Base-by-base conservation (phyloP, 2,113 vertebrate genomes). In the Zeus faber region DNA sequence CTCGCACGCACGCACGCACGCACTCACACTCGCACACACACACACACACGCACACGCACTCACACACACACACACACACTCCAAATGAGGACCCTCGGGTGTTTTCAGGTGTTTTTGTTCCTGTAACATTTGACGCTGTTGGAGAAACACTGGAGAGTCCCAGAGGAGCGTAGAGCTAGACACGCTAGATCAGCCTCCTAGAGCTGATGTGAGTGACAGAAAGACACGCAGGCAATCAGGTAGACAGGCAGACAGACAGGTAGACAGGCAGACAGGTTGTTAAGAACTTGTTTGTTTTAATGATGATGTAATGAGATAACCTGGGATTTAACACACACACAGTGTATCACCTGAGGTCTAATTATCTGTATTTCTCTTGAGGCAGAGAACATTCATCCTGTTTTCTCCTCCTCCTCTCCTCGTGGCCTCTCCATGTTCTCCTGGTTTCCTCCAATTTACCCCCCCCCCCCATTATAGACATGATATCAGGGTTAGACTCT, bases 211-310 rank as follows among this genome's bases (percentile, higher is more conserved):
- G n/a, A n/a, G n/a, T n/a, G n/a, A n/a, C n/a, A n/a, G n/a, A n/a
- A n/a, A 29, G 26, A 29, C 26, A 29, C 26, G 8, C 26, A 29
- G 26, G 26, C 4, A 29, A 4, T 29, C 27, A 29, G 27, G n/a
- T n/a, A 4, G 37, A 7, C n/a, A 16, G 35, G 3, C 3, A 8
- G 4, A 29, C 27, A 4, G 35, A 14, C 13, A 29, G 27, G n/a
- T n/a, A 4, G 37, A 7, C n/a, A 16, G 35, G 3, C 3, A 8
- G 4, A 69, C 69, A 68, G 14, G 16, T 14, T 37, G 21, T 47
- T 46, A 21, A 48, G 26, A 54, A 8, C 14, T 60, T 82, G 83
- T 83, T 83, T 83, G 72, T 85, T 77, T 60, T 70, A 74, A 76
- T 65, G 67, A 62, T 85, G 80, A 79, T 79, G 77, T 77, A 81